Evolutionary conservation across 2,113 vertebrate genomes (phyloP).

Genomic region (Gorsachius goisagi): DNA sequence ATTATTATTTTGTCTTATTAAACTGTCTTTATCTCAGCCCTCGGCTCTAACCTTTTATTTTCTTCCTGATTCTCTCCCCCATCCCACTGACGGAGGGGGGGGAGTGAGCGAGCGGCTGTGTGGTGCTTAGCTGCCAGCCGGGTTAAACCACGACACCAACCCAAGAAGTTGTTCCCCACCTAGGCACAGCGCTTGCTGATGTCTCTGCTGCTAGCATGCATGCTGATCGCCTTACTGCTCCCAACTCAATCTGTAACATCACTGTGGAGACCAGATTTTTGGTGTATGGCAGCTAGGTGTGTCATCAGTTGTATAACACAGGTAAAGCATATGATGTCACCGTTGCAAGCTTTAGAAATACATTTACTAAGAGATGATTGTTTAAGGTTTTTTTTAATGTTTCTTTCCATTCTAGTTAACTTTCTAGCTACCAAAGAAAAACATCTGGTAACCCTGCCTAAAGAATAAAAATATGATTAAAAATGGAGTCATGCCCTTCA

Average conservation of each 20-base stretch:
- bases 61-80: no score
- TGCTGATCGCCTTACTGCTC: background rate
- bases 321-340: background rate
- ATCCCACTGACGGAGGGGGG: no score
- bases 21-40: no score
- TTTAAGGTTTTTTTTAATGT: background rate
- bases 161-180: background rate
- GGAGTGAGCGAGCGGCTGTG: no score
- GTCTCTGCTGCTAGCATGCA: background rate
- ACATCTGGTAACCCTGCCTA: background rate
- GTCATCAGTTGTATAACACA: background rate
- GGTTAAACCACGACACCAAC: no score
- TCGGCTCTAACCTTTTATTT: no score
- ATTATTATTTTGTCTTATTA: no score
- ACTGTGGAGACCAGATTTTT: background rate
- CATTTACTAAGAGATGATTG: background rate
- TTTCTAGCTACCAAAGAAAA: background rate
- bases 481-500: background rate
- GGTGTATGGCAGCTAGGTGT: background rate
- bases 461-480: background rate
- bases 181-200: background rate
- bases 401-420: background rate
- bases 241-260: background rate
- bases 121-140: no score
- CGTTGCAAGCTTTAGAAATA: background rate